phyloP scores from a whole-genome alignment of 2,113 vertebrate genomes.

The Cranoglanis bouderius region DNA sequence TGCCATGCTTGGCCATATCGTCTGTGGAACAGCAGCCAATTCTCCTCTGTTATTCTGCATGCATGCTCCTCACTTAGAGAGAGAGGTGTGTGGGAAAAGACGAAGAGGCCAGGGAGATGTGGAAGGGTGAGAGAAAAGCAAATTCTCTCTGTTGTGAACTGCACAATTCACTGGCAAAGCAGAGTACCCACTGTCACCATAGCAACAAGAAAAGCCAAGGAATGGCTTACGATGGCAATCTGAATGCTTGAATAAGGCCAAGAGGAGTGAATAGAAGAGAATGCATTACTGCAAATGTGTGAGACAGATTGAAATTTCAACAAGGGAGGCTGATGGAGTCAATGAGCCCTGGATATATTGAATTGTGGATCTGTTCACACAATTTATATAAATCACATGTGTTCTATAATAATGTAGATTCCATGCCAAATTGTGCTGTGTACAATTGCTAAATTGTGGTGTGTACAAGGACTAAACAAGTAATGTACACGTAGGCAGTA shows the following conservation, averaged over 20 bases:
- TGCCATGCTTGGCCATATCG: slow-evolving; percentile 58
- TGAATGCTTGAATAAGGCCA: slow-evolving; percentile 59
- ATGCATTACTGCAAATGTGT: slow-evolving; percentile 6
- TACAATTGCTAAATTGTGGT: background rate
- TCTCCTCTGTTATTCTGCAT: slow-evolving; percentile 45
- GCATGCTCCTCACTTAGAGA: slow-evolving; percentile 22
- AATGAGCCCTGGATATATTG: background rate
- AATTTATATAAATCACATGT: background rate
- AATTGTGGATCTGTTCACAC: background rate
- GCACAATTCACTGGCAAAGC: slow-evolving; percentile 46
- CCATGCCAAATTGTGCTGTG: background rate
- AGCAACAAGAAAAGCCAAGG: slow-evolving; percentile 57
- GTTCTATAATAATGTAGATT: background rate
- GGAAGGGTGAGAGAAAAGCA: slow-evolving; percentile 41
- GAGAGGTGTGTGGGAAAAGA: background rate
- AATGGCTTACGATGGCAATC: slow-evolving; percentile 58
- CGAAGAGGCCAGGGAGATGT: background rate
- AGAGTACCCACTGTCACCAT: slow-evolving; percentile 61
- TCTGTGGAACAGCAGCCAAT: slow-evolving; percentile 45
- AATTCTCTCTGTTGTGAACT: slow-evolving; percentile 51
- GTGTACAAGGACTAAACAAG: background rate
- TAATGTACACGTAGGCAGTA: background rate
- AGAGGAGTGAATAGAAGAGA: slow-evolving; percentile 30
- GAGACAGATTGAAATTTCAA: background rate
- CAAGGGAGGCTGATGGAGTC: background rate